Conservation (phyloP, 1,140 invertebrate species). For the Ips nitidus region DNA sequence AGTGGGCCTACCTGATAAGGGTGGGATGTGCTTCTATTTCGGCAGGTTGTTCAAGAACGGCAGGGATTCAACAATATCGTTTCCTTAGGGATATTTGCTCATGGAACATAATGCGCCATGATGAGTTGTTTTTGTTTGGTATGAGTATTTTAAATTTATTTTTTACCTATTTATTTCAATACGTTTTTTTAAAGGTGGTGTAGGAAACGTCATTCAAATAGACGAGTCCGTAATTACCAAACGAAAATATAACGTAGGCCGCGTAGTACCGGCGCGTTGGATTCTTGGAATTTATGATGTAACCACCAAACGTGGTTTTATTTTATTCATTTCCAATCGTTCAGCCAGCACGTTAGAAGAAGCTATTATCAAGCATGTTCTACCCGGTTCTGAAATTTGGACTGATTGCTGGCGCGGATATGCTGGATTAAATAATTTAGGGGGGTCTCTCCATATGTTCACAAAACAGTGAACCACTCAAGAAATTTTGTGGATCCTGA, state of each 20-base stretch:
- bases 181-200: slow-evolving; percentile 12
- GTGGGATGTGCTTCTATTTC: neutral
- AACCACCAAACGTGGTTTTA: neutral
- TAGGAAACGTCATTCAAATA: slow-evolving; percentile 16
- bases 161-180: neutral
- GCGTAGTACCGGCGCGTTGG: slow-evolving; percentile 8
- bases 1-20: neutral
- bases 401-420: slow-evolving; percentile 19
- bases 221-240: slow-evolving; percentile 19
- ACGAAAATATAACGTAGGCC: slow-evolving; percentile 20
- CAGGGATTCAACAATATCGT: slow-evolving; percentile 7
- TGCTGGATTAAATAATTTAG: neutral
- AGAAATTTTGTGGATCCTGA: slow-evolving; percentile 22
- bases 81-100: slow-evolving; percentile 15
- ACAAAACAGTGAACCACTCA: slow-evolving; percentile 18
- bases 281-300: slow-evolving; percentile 12
- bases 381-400: slow-evolving; percentile 17
- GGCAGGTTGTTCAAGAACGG: neutral
- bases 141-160: slow-evolving; percentile 7
- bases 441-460: slow-evolving; percentile 13
- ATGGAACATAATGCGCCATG: neutral
- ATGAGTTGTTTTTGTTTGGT: slow-evolving; percentile 13
- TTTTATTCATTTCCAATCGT: slow-evolving; percentile 12
- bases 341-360: slow-evolving; percentile 1
- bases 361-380: slow-evolving; percentile 5